Evolutionary conservation across 2,113 vertebrate genomes (phyloP).

Genomic region (Phocoena phocoena): DNA sequence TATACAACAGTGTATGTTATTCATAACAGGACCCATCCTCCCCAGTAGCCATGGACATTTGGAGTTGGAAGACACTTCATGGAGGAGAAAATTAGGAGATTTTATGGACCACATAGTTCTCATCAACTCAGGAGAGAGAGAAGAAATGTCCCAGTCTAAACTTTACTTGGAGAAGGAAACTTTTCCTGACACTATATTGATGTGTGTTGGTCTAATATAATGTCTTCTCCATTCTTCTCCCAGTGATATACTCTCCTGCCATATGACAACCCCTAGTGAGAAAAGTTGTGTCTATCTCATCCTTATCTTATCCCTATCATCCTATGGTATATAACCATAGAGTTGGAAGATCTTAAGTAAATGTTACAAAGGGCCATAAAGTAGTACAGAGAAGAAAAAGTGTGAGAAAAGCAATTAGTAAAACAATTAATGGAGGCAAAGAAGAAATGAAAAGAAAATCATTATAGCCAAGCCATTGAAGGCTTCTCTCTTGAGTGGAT

Average conservation of each 20-base stretch:
- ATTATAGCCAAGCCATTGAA: neutral
- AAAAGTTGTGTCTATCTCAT: neutral
- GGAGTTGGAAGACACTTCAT: neutral
- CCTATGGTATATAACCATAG: neutral
- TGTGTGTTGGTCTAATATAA: neutral
- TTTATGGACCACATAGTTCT: neutral
- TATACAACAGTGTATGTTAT: neutral
- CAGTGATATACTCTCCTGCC: neutral
- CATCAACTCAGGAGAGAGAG: neutral
- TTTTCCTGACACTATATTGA: neutral
- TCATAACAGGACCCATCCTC: neutral
- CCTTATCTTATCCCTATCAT: neutral
- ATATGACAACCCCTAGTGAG: neutral
- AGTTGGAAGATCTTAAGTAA: neutral
- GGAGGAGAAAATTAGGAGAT: neutral
- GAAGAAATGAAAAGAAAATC: neutral
- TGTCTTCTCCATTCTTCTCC: neutral
- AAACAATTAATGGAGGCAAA: neutral
- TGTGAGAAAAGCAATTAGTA: neutral
- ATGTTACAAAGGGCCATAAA: neutral
- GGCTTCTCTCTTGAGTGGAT: neutral
- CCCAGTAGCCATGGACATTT: neutral
- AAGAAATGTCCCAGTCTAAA: neutral
- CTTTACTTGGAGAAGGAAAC: neutral
- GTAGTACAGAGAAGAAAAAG: neutral